Conservation (phyloP, 2,888 invertebrate species). For the Tinea semifulvella region DNA sequence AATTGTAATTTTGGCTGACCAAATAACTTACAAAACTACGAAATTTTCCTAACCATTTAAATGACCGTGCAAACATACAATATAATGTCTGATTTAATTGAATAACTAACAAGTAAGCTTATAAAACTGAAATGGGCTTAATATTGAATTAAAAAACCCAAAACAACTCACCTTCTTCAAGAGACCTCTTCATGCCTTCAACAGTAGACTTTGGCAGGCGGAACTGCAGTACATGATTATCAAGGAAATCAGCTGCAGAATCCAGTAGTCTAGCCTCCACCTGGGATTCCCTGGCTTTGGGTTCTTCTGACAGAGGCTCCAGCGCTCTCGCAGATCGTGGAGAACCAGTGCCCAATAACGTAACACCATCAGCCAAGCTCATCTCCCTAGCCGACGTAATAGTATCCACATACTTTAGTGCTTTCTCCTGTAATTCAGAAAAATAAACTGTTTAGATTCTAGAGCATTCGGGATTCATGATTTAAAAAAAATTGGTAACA, state of each 20-base stretch:
- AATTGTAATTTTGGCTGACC: too few relatives aligned
- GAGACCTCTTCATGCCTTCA: constrained; percentile 78
- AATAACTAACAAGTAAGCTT: too few relatives aligned
- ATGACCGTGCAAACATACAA: too few relatives aligned
- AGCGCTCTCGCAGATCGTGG: constrained; percentile 69
- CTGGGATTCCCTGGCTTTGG: constrained; percentile 76
- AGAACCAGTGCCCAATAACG: constrained; percentile 53
- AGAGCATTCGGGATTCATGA: too few relatives aligned
- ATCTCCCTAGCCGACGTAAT: constrained; percentile 64
- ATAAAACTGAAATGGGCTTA: too few relatives aligned
- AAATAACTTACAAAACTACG: too few relatives aligned
- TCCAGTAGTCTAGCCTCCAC: constrained; percentile 80
- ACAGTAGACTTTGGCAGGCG: constrained; percentile 78
- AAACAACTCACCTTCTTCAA: constrained; percentile 76
- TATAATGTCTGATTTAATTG: too few relatives aligned
- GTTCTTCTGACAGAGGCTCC: constrained; percentile 75
- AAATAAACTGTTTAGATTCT: constrained; percentile 9
- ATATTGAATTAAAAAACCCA: background rate
- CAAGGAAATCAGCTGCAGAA: constrained; percentile 78
- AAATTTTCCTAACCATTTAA: too few relatives aligned
- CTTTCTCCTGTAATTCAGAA: constrained; percentile 70
- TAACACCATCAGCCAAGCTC: constrained; percentile 68
- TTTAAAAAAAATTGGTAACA: too few relatives aligned
- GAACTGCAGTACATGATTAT: constrained; percentile 83
- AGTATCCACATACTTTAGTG: constrained; percentile 74